Conservation (phyloP, 2,113 vertebrate genomes). For the Etia nguti region DNA sequence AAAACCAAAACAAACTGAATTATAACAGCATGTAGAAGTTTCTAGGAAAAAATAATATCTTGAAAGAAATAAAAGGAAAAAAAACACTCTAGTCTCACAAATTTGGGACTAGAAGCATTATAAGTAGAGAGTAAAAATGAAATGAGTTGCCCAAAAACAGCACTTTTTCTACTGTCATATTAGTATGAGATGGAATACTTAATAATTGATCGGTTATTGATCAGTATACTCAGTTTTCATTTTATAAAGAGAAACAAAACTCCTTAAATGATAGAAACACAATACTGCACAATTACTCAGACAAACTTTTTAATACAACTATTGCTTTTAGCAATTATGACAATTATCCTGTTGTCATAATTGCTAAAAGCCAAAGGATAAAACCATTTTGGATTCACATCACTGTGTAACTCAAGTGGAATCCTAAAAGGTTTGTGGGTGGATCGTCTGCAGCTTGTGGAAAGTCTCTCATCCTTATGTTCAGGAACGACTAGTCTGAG, state of each 20-base stretch:
- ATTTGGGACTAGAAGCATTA: not conserved
- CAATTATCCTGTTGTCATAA: too few species aligned
- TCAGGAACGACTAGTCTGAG: not conserved
- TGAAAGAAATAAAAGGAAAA: not conserved
- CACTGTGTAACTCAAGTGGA: not conserved
- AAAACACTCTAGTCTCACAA: not conserved
- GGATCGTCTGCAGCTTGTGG: not conserved
- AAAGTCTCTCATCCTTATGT: not conserved
- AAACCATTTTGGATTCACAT: not conserved
- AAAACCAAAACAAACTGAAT: too few species aligned
- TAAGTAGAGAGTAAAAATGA: not conserved
- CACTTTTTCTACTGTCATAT: not conserved
- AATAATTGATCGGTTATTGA: not conserved
- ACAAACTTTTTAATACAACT: not conserved
- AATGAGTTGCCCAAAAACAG: not conserved
- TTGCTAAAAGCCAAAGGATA: too few species aligned
- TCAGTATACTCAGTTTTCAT: not conserved
- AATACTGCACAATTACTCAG: not conserved
- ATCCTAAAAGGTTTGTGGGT: not conserved
- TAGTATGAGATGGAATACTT: not conserved
- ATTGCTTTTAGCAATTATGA: not conserved
- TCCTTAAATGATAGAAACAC: not conserved
- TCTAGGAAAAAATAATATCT: not conserved
- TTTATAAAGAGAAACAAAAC: not conserved
- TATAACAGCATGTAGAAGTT: not conserved